Evolutionary conservation across 2,797 vertebrate genomes (phyloP), one percentile per base, ranked within the genome.

Genomic region (Sternarchorhynchus goeldii): DNA sequence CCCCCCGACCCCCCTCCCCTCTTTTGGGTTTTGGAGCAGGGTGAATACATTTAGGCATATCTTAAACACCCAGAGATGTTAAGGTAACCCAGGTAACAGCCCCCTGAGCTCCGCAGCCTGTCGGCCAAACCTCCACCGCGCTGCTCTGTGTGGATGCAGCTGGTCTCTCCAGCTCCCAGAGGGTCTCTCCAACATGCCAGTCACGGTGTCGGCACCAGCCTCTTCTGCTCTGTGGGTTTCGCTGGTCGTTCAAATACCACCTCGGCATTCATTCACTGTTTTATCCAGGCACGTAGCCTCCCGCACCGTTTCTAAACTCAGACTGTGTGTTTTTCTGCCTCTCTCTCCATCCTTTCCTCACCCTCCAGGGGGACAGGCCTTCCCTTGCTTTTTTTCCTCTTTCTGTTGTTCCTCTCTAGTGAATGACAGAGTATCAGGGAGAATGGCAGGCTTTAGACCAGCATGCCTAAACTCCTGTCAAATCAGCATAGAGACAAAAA

Each of bases 321-420:
- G 73, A 70, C 45, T 45, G 36, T 60, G 57, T 79, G 63, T 60
- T 60, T 39, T 2, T 58, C 63, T 68, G 63, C 41, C 57, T 76
- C 73, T 76, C 36, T 20, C 45, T 77, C 50, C n/a, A 4, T 50
- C 36, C 62, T 17, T 55, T 2, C 76, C 45, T 73, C 67, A 6
- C 29, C 29, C 67, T n/a, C 55, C 36, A 18, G 21, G 64, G 62
- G 70, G 69, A 73, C n/a, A 66, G 14, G 25, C 41, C 18, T 66
- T 75, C 2, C 36, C 70, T 14, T 16, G 32, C 53, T 65, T 45
- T 62, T 56, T 31, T 39, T 8, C 62, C 32, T 73, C 41, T 12
- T 73, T 63, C 72, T 76, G 65, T 70, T 67, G 5, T 71, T 81
- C 70, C 50, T 84, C 77, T 78, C 63, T 62, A 81, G 60, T 77